Percentiles rank a stretch among this genome's conserved stretches.
phyloP scores from a whole-genome alignment of 2,888 invertebrate genomes.

The Pyrgus malvae region DNA sequence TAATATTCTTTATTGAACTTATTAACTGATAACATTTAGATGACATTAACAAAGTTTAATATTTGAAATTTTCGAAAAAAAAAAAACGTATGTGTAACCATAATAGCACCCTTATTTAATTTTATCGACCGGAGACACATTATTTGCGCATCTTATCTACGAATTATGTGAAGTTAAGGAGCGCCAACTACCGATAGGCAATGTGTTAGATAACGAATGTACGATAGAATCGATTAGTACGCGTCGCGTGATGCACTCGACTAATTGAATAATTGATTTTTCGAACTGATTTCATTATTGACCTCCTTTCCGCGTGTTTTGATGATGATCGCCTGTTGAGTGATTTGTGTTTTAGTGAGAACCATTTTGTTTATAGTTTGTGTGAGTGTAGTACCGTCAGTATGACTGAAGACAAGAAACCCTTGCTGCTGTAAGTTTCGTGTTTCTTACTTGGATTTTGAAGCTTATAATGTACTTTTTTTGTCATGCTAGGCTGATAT shows the following conservation, averaged over 20 bases:
- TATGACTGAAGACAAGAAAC: constrained; percentile 57
- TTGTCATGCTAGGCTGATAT: too few relatives aligned
- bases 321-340: constrained; percentile 11
- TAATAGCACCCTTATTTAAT: constrained; percentile 27
- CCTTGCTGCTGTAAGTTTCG: constrained; percentile 61
- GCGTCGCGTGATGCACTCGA: constrained; percentile 28
- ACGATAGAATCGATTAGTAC: constrained; percentile 20
- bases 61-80: too few relatives aligned
- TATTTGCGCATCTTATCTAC: constrained; percentile 47
- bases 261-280: constrained; percentile 32
- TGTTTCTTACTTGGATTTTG: not conserved
- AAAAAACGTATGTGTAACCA: too few relatives aligned
- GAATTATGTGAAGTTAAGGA: constrained; percentile 42
- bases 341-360: constrained; percentile 12
- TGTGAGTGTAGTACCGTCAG: constrained; percentile 26
- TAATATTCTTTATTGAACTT: too few relatives aligned
- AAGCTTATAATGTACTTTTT: too few relatives aligned
- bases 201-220: constrained; percentile 12
- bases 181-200: constrained; percentile 32
- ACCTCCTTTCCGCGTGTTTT: not conserved
- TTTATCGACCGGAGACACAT: constrained; percentile 37
- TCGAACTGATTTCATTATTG: constrained; percentile 15
- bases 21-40: too few relatives aligned
- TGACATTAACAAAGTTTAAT: too few relatives aligned
- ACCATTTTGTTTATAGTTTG: constrained; percentile 6